A percentile compares a stretch with the other conserved stretches of the same genome.
Conservation (phyloP, 2,888 invertebrate species). For the Sarcophaga variegata region DNA sequence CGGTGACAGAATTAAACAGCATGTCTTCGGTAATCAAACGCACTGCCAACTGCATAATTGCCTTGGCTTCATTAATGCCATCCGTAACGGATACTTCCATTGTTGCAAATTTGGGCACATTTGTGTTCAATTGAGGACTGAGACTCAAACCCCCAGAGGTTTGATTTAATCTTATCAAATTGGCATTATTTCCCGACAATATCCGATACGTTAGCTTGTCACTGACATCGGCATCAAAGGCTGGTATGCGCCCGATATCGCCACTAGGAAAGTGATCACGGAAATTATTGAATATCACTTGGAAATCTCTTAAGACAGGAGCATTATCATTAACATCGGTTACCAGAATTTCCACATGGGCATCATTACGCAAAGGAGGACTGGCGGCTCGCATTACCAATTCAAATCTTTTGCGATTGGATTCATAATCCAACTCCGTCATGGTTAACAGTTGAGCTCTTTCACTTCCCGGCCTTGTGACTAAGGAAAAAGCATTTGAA, state of each 20-base stretch:
- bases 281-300: conserved; percentile 97
- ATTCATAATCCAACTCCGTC: conserved; percentile 97
- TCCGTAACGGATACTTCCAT: conserved; percentile 97
- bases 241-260: conserved; percentile 95
- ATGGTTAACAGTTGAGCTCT: conserved; percentile 94
- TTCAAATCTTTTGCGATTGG: conserved; percentile 94
- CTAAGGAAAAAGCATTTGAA: conserved; percentile 91
- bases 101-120: conserved; percentile 95
- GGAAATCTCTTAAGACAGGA: conserved; percentile 93
- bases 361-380: conserved; percentile 93
- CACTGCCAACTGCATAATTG: conserved; percentile 95
- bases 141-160: conserved; percentile 92
- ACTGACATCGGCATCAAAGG: conserved; percentile 96
- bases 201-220: conserved; percentile 92
- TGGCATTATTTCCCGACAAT: conserved; percentile 95
- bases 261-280: conserved; percentile 96
- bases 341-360: conserved; percentile 91
- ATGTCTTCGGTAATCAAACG: conserved; percentile 96
- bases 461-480: conserved; percentile 90
- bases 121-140: conserved; percentile 96
- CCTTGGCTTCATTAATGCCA: conserved; percentile 95
- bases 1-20: conserved; percentile 96
- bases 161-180: conserved; percentile 91
- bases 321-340: conserved; percentile 85
- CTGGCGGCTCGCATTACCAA: conserved; percentile 95